Evolutionary conservation across 2,888 invertebrate species (phyloP), one percentile per base, ranked within the genome.

Genomic region (Andrena dorsata): DNA sequence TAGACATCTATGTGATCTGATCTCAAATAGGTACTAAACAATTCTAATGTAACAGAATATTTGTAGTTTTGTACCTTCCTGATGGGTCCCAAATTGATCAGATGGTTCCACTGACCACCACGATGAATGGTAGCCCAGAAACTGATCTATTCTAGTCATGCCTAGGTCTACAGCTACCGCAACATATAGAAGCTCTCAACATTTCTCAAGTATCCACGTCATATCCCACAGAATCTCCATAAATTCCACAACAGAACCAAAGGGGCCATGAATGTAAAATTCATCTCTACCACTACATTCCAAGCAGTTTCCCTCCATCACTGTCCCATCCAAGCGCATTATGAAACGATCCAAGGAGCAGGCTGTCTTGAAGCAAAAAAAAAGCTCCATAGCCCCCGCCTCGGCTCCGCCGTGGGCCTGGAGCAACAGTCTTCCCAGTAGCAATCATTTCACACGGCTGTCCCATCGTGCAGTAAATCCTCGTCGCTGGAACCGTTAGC

Each of bases 401-500:
- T 41, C 4, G 41, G 41, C 5, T 41, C 16, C 4, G 32, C 30
- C 47, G 1, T n/a, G 16, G 16, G 7, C 10, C 23, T 2, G 32
- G 49, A 23, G 53, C 20, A 13, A 0, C 47, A 16, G 32, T 47
- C 53, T 69, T 80, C 51, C 69, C 81, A 60, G 79, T 80, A 83
- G 87, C 78, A 32, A 77, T 79, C 70, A 76, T 85, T 87, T 87
- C 81, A 56, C 83, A 82, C 76, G 80, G 49, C 60, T 60, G 69
- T 80, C 56, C 56, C 23, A 26, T 56, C 56, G 10, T 56, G 10
- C 56, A 61, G 83, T 83, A 74, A 83, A 82, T 76, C 78, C 71
- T 23, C 78, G 60, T 64, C 35, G 51, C 65, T n/a, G 20, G 16
- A 51, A 82, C 87, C 80, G 83, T 82, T 87, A 85, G 76, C 71